Evolutionary conservation across 1,140 invertebrate species (phyloP), one percentile per base, ranked within the genome.

Genomic region (Tigriopus japonicus): DNA sequence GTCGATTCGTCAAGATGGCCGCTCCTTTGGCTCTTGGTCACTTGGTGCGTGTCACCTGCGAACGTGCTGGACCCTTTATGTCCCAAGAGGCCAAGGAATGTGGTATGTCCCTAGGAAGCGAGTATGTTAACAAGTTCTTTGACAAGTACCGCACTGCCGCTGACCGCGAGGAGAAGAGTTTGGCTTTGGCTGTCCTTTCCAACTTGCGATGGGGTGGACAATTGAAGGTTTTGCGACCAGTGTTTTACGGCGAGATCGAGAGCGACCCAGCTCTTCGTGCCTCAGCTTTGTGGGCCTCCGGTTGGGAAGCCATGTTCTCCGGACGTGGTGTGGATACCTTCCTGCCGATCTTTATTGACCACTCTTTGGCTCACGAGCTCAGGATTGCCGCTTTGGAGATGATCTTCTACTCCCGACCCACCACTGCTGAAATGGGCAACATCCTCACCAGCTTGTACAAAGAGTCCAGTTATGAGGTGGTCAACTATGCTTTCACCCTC

Each of bases 401-500:
- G 23, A 40, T 58, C 35, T 35, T 28, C 56, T 42, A 58, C 40
- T 23, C 43, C 12, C 13, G 53, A 13, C 45, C 45, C 40, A 7
- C 43, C 40, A 40, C 45, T 6, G 53, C 59, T 40, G 42, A 61
- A 6, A 24, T 61, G 14, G 21, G n/a, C 43, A 28, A 28, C 35
- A 41, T 61, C 40, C 24, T 61, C 3, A 40, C 59, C 19, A 40
- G 28, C 13, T 45, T 61, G 14, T 55, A 61, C 24, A 40, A 15
- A 40, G 59, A 61, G 51, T 23, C 45, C n/a, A 49, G 53, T 19
- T 61, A 56, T 55, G 59, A 61, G 53, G 5, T 61, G 13, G 41
- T 40, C 45, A 61, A 61, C 59, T 61, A 24, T 55, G 59, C 59
- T 9, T 61, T 23, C 28, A 61, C 49, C 13, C 35, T 61, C 1